A percentile compares a stretch with the other conserved stretches of the same genome.
These are phyloP conservation scores for Acrocyrtus sp. DNA, from an alignment of 2,888 invertebrate species.

Conservation along the genomic window DNA sequence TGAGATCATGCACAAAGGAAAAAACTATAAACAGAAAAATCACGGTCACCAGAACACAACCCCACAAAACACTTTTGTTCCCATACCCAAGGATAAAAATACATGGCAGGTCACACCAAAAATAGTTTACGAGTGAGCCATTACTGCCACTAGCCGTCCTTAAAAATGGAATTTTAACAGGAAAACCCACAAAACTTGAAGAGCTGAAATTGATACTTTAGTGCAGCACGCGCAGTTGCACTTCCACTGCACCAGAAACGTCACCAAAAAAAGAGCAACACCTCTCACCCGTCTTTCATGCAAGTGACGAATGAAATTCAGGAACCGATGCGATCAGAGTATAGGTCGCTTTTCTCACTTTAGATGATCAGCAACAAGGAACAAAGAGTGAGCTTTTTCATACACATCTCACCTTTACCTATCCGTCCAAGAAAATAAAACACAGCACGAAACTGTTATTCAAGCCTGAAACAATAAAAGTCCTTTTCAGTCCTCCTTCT, in stretches of 20 bases:
- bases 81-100: background rate
- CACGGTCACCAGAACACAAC: slow-evolving; percentile 49
- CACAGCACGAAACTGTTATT: no score
- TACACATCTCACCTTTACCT: background rate
- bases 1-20: slow-evolving; percentile 41
- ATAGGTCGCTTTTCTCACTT: background rate
- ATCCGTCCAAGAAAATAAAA: background rate
- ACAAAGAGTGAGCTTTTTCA: background rate
- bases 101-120: slow-evolving; percentile 8
- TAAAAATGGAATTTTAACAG: background rate
- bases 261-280: background rate
- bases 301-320: slow-evolving; percentile 36
- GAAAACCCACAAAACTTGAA: background rate
- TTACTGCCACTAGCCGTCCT: background rate
- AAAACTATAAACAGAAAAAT: slow-evolving; percentile 31
- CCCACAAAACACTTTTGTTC: slow-evolving; percentile 4
- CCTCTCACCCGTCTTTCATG: slow-evolving; percentile 10
- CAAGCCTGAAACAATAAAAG: no score
- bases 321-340: slow-evolving; percentile 22
- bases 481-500: no score
- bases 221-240: background rate
- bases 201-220: background rate
- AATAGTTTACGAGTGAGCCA: no score
- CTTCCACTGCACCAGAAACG: background rate
- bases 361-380: background rate